Evolutionary conservation across 2,888 invertebrate species (phyloP), one percentile per base, ranked within the genome.

Genomic region (Protula sp.): DNA sequence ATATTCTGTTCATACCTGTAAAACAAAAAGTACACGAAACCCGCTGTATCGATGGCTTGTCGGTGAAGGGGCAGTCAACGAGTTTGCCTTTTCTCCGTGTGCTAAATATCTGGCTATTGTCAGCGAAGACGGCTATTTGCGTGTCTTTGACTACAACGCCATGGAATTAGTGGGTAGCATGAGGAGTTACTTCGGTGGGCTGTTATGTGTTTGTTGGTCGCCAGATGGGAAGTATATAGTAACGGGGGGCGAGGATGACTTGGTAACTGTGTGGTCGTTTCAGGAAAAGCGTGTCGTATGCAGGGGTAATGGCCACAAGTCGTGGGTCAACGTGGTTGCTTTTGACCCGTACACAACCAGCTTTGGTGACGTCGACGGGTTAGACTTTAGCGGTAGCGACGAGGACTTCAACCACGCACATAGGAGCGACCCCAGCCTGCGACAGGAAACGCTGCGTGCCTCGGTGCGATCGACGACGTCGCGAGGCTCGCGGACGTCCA

Each of bases 231-330:
- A 90, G 75, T 92, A 94, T 75, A 75, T 84, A 55, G 93, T 94
- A 55, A 93, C 94, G 0, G 99, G 99, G 0, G 99, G 99, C 2
- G 99, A 99, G 82, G 99, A 99, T 83, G 99, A 99, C 83, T 85
- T 99, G 62, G 92, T 99, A 55, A 98, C 98, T 0, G 91, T 99
- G 45, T 99, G 95, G 91, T 94, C 92, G 55, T 88, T 95, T 78
- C 86, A 87, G 67, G 95, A 98, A 77, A 87, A 92, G 68, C 85
- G 94, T 54, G 94, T 98, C 3, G 92, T 97, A 4, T 98, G 97
- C n/a, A 85, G 99, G 48, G 98, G 97, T 0, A 94, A 95, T 78
- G 99, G 98, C 0, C 98, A 98, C 82, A 87, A 92, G 70, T 95
- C 95, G 59, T 99, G 99, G 99, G 94, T 99, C 24, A 92, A 93